A percentile compares a stretch with the other conserved stretches of the same genome.
phyloP scores from a whole-genome alignment of 2,113 vertebrate species.

The Gymnarchus niloticus region DNA sequence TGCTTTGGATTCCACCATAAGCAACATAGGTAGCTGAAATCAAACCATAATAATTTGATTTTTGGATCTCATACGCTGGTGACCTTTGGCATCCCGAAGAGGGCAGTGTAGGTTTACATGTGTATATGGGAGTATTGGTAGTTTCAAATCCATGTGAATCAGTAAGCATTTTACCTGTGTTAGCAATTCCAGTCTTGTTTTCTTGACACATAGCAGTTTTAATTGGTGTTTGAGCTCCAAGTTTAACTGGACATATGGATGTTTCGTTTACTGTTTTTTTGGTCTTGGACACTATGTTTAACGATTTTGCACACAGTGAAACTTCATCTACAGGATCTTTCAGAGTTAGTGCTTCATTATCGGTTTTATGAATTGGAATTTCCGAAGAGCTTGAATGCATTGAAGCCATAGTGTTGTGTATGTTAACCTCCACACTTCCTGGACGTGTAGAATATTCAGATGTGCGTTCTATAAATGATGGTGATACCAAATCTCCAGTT shows the following conservation, averaged over 20 bases:
- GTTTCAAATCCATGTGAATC: not conserved
- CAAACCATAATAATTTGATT: conserved; percentile 57
- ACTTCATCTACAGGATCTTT: not conserved
- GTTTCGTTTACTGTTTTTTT: not conserved
- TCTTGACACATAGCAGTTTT: conserved; percentile 18
- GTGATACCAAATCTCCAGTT: conserved; percentile 22
- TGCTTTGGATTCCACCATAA: conserved; percentile 59
- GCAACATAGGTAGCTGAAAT: conserved; percentile 63
- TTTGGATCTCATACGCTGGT: not conserved
- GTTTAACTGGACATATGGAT: not conserved
- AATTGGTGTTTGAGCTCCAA: conserved; percentile 20
- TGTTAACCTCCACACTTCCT: not conserved
- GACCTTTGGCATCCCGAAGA: not conserved
- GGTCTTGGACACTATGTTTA: not conserved
- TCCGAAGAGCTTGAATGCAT: conserved; percentile 22
- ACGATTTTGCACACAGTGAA: not conserved
- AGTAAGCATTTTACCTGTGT: not conserved
- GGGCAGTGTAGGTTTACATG: not conserved
- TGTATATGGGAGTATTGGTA: conserved; percentile 16
- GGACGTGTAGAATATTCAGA: conserved; percentile 18
- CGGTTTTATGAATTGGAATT: not conserved
- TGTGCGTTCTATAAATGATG: conserved; percentile 23
- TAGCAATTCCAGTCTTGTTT: not conserved
- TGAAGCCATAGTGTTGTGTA: conserved; percentile 45
- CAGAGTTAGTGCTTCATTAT: not conserved